These are phyloP conservation scores for Notodonta ziczac DNA, from an alignment of 2,888 invertebrate genomes.

Conservation along the genomic window DNA sequence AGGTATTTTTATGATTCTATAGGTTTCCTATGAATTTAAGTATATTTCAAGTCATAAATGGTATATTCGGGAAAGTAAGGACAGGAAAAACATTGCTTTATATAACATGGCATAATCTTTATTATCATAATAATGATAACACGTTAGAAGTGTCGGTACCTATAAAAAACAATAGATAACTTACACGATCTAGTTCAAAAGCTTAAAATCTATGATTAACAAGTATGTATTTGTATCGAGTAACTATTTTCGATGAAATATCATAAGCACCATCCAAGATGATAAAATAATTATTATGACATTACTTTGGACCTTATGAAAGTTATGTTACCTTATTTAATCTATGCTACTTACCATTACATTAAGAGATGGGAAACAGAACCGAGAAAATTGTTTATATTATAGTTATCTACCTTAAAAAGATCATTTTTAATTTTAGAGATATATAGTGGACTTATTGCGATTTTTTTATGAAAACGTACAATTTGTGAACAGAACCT, in stretches of 20 bases:
- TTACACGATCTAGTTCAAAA: slow-evolving; percentile 18
- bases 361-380: not conserved
- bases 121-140: slow-evolving; percentile 59
- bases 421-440: too few relatives aligned
- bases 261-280: not conserved
- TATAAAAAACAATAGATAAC: slow-evolving; percentile 28
- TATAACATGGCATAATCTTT: slow-evolving; percentile 73
- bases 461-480: too few relatives aligned
- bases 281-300: slow-evolving; percentile 67
- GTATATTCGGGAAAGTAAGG: too few relatives aligned
- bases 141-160: slow-evolving; percentile 23
- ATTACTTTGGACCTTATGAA: slow-evolving; percentile 66
- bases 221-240: not conserved
- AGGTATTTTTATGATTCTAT: too few relatives aligned
- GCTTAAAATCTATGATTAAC: slow-evolving; percentile 2
- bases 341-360: not conserved
- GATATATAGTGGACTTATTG: too few relatives aligned
- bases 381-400: too few relatives aligned
- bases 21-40: too few relatives aligned
- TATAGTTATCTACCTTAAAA: too few relatives aligned
- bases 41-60: too few relatives aligned
- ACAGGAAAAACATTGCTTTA: slow-evolving; percentile 10
- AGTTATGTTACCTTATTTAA: slow-evolving; percentile 10
- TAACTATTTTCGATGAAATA: not conserved
- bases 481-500: too few relatives aligned